Percentiles rank a stretch among this genome's conserved stretches.
phyloP scores from a whole-genome alignment of 2,113 vertebrate genomes.

The Epinephelus lanceolatus region DNA sequence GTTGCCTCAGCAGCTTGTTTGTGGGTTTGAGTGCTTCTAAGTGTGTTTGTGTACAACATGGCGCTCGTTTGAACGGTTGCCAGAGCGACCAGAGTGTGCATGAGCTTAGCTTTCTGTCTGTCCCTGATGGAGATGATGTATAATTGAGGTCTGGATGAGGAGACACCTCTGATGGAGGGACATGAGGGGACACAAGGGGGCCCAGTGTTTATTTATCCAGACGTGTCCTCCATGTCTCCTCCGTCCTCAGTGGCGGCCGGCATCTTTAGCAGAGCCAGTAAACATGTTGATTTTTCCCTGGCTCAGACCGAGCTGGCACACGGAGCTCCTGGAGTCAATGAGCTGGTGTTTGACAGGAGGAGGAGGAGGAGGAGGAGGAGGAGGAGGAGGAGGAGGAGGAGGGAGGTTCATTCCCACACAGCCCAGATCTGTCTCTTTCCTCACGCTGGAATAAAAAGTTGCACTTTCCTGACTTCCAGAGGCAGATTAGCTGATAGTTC shows the following conservation, averaged over 20 bases:
- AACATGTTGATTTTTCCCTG: conserved; percentile 74
- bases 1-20: conserved; percentile 30
- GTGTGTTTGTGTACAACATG: conserved; percentile 8
- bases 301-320: conserved; percentile 41
- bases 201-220: conserved; percentile 55
- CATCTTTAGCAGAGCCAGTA: conserved; percentile 46
- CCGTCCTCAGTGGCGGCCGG: conserved; percentile 31
- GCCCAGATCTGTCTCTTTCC: conserved; percentile 26
- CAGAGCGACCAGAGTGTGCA: conserved; percentile 15
- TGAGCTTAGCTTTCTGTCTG: conserved; percentile 13
- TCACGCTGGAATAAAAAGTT: conserved; percentile 24
- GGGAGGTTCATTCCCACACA: conserved; percentile 27
- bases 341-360: conserved; percentile 53
- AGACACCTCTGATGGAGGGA: conserved; percentile 29
- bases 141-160: conserved; percentile 33
- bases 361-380: too few species aligned
- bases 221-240: conserved; percentile 29
- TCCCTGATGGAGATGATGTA: background rate
- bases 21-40: background rate
- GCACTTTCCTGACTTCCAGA: conserved; percentile 23
- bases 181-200: conserved; percentile 21
- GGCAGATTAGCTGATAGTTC: conserved; percentile 33
- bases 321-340: conserved; percentile 55
- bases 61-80: conserved; percentile 9
- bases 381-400: too few species aligned